Evolutionary conservation across 2,797 vertebrate species (phyloP).

Genomic region (Oreonectes daqikongensis): DNA sequence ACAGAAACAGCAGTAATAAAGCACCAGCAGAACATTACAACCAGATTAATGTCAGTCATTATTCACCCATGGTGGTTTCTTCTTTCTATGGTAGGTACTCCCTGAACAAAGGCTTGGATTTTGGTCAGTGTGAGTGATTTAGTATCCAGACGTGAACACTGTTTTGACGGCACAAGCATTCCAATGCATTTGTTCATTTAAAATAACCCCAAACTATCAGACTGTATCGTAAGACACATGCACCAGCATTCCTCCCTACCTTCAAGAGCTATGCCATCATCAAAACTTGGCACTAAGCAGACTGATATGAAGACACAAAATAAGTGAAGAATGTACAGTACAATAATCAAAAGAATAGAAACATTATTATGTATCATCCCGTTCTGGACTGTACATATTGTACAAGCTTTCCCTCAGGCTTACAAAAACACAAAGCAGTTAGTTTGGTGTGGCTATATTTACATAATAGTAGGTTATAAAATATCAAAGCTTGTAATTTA

Average conservation of each 20-base stretch:
- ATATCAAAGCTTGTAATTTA: conserved; percentile 36
- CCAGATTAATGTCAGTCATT: conserved; percentile 35
- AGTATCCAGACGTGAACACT: neutral
- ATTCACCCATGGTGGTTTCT: conserved; percentile 19
- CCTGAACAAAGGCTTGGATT: conserved; percentile 32
- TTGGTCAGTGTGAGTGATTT: conserved; percentile 2
- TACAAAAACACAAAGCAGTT: conserved; percentile 12
- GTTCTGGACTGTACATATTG: conserved; percentile 13
- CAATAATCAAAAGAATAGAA: conserved; percentile 12
- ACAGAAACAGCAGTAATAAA: conserved; percentile 24
- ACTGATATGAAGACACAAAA: neutral
- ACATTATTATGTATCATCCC: conserved; percentile 18
- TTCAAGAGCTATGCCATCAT: neutral
- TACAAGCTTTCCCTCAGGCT: conserved; percentile 15
- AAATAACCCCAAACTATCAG: conserved; percentile 23
- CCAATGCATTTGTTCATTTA: conserved; percentile 13
- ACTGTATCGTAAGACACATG: neutral
- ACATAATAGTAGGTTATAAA: conserved; percentile 30
- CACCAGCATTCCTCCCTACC: neutral
- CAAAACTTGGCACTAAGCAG: neutral
- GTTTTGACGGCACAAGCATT: conserved; percentile 18
- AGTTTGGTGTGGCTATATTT: conserved; percentile 22
- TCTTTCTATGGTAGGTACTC: conserved; percentile 15
- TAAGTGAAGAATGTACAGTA: conserved; percentile 8
- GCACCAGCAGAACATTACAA: conserved; percentile 21